Evolutionary conservation across 2,888 invertebrate species (phyloP).

Genomic region (Himalopsyche tibetana): DNA sequence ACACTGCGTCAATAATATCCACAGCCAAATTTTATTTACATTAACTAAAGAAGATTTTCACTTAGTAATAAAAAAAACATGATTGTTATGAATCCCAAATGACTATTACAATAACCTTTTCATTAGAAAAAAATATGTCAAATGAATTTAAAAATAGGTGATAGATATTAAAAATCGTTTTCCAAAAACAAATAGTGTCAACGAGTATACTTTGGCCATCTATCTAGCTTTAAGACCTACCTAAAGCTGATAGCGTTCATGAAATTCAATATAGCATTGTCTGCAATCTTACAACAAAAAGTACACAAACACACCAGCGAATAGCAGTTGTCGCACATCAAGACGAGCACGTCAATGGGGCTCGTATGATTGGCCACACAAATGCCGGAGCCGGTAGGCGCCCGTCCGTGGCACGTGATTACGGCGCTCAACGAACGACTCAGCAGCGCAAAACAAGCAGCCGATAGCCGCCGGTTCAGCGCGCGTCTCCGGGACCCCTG

Average conservation of each 20-base stretch:
- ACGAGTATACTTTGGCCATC: neutral
- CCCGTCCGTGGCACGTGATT: slow-evolving; percentile 89
- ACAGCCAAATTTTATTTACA: no score
- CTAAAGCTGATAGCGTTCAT: neutral
- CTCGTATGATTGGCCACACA: slow-evolving; percentile 95
- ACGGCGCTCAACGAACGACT: slow-evolving; percentile 94
- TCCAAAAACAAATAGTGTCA: neutral
- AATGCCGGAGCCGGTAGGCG: slow-evolving; percentile 94
- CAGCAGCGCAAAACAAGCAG: slow-evolving; percentile 95
- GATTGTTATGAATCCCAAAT: no score
- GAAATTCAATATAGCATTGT: no score
- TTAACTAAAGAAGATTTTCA: no score
- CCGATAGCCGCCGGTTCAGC: slow-evolving; percentile 87
- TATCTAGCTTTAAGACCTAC: neutral
- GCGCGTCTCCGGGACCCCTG: slow-evolving; percentile 87
- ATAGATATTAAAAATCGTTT: neutral
- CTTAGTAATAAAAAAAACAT: no score
- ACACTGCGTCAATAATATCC: no score
- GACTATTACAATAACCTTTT: no score
- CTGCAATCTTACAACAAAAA: slow-evolving; percentile 32
- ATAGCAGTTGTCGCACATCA: slow-evolving; percentile 98
- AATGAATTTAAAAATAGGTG: neutral
- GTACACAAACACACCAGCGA: slow-evolving; percentile 87
- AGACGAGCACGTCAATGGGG: slow-evolving; percentile 96
- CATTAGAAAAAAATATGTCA: neutral